Evolutionary conservation across 2,797 vertebrate genomes (phyloP), one percentile per base, ranked within the genome.

Genomic region (Spheniscus humboldti): DNA sequence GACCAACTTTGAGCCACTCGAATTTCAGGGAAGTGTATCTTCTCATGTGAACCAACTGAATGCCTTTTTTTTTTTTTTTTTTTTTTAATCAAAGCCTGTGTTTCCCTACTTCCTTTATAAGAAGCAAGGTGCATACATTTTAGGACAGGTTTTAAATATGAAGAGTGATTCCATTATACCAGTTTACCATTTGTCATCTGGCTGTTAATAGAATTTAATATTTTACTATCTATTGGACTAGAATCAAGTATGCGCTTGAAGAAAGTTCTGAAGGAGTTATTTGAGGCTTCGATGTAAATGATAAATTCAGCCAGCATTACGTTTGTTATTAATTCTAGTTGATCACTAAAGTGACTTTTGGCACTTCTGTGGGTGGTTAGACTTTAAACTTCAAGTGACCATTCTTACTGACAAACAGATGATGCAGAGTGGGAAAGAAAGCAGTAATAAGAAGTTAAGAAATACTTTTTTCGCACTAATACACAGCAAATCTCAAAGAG

Each of bases 1-100:
- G 66, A 77, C 6, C 11, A 28, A 10, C 52, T 67, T 24, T 3
- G 3, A 52, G 60, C 56, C 60, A 56, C 71, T n/a, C 0, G 0
- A 59, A 30, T 17, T 48, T 59, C 30, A 82, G 7, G 39, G 55
- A 53, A 90, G 3, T 2, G 0, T 18, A 41, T 25, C 19, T 62
- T 39, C 31, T 59, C 25, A 22, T 4, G 11, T 2, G 68, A 30
- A 84, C 18, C n/a, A 72, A 47, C 28, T n/a, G 47, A 91, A 90
- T 22, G 50, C 11, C 6, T 68, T 86, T 19, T 57, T 8, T 9
- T 35, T 39, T 25, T 43, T 45, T 50, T 6, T 43, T 43, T 43
- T 43, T 17, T 43, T 7, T 7, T 37, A 37, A 76, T 35, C 23
- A 50, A 78, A 76, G 55, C 8, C 62, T 72, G 9, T 57, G 13